Conservation (phyloP, 2,888 invertebrate species). For the Nymphalis urticae region DNA sequence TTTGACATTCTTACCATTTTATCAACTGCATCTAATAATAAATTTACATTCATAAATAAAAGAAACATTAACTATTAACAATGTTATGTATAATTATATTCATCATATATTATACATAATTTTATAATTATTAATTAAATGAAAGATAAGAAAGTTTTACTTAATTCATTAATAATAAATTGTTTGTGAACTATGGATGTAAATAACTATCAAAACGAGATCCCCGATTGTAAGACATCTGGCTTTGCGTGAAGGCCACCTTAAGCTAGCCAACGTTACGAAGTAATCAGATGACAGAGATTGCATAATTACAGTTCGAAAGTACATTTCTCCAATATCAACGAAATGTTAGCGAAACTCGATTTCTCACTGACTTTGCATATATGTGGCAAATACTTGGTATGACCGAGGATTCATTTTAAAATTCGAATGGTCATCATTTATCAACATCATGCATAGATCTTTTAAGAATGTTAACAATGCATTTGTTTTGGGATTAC, state of each 20-base stretch:
- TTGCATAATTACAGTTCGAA: slow-evolving; percentile 45
- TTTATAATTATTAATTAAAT: background rate
- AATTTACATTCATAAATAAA: background rate
- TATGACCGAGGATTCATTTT: slow-evolving; percentile 13
- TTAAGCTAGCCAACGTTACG: slow-evolving; percentile 33
- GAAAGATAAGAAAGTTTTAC: slow-evolving; percentile 2
- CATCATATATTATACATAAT: background rate
- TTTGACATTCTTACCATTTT: no score
- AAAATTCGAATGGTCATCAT: slow-evolving; percentile 24
- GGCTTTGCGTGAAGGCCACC: slow-evolving; percentile 25
- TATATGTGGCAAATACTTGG: slow-evolving; percentile 39
- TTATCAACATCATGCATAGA: background rate
- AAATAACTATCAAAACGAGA: slow-evolving; percentile 18
- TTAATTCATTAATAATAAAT: slow-evolving; percentile 8
- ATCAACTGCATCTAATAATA: background rate
- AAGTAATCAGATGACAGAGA: slow-evolving; percentile 38
- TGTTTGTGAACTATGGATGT: slow-evolving; percentile 19
- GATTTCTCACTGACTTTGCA: slow-evolving; percentile 49
- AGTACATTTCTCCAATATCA: slow-evolving; percentile 48
- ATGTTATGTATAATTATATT: background rate
- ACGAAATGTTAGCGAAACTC: slow-evolving; percentile 44
- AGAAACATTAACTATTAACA: background rate
- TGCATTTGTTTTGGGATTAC: no score
- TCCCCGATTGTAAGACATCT: background rate
- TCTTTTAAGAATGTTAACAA: no score